phyloP scores from a whole-genome alignment of 1,140 invertebrate genomes.

The Asbolus verrucosus region DNA sequence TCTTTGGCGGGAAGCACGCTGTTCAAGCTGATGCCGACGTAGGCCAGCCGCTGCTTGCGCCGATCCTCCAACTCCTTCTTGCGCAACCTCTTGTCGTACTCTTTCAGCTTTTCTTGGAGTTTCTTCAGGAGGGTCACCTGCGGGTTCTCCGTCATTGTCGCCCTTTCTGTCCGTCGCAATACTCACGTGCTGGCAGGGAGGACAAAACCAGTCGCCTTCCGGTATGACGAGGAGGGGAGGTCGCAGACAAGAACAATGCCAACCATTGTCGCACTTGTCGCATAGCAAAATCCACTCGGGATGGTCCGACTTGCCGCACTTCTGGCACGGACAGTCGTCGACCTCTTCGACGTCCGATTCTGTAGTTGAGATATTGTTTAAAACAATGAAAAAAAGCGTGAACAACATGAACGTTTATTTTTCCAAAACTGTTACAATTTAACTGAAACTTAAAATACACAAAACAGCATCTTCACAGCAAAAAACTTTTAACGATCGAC shows the following conservation, averaged over 20 bases:
- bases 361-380: conserved; percentile 50
- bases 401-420: too few species aligned
- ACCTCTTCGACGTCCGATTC: conserved; percentile 72
- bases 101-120: conserved; percentile 71
- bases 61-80: conserved; percentile 74
- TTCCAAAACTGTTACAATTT: too few species aligned
- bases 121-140: conserved; percentile 78
- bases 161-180: too few species aligned
- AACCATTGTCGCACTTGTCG: conserved; percentile 93
- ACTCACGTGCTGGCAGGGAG: conserved; percentile 93
- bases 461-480: too few species aligned
- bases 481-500: too few species aligned
- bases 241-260: conserved; percentile 93
- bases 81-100: conserved; percentile 75
- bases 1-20: conserved; percentile 74
- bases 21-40: conserved; percentile 82
- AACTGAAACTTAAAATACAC: too few species aligned
- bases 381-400: background rate
- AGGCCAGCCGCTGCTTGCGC: conserved; percentile 78
- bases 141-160: too few species aligned
- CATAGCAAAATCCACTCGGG: conserved; percentile 97
- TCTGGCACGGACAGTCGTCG: conserved; percentile 84
- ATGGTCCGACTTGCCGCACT: conserved; percentile 90
- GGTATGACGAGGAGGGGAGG: conserved; percentile 93
- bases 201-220: conserved; percentile 97